These are phyloP conservation scores for Aphidius ervi DNA, from an alignment of 1,140 invertebrate genomes.

Conservation along the genomic window DNA sequence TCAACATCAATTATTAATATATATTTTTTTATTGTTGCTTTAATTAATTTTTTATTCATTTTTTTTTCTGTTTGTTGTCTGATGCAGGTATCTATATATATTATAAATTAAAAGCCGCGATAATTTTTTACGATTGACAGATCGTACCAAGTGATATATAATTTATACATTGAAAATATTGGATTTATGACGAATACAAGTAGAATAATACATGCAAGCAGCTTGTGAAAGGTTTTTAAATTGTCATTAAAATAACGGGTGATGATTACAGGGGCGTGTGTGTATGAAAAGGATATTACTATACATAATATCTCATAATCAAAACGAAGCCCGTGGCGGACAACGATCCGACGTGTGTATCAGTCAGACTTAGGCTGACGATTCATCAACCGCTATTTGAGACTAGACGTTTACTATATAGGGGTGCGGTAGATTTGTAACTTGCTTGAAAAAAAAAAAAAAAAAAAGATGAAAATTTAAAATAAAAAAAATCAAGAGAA, in stretches of 20 bases:
- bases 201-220: background rate
- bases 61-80: no score
- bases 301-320: constrained; percentile 51
- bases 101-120: no score
- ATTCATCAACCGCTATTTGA: constrained; percentile 44
- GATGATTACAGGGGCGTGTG: constrained; percentile 41
- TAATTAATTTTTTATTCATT: no score
- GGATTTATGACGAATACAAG: no score
- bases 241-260: constrained; percentile 38
- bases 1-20: no score
- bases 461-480: constrained; percentile 12
- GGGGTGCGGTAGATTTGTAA: constrained; percentile 10
- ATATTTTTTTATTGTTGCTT: no score
- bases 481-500: constrained; percentile 20
- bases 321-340: constrained; percentile 43
- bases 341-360: constrained; percentile 33
- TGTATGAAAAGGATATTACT: constrained; percentile 28
- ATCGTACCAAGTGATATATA: no score
- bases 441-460: constrained; percentile 1
- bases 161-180: no score
- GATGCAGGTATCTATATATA: no score
- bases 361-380: constrained; percentile 51
- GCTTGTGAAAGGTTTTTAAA: constrained; percentile 32
- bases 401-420: constrained; percentile 10
- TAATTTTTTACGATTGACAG: no score